These are phyloP conservation scores for Papilio polyxenes DNA, from an alignment of 1,140 invertebrate genomes.

Conservation along the genomic window DNA sequence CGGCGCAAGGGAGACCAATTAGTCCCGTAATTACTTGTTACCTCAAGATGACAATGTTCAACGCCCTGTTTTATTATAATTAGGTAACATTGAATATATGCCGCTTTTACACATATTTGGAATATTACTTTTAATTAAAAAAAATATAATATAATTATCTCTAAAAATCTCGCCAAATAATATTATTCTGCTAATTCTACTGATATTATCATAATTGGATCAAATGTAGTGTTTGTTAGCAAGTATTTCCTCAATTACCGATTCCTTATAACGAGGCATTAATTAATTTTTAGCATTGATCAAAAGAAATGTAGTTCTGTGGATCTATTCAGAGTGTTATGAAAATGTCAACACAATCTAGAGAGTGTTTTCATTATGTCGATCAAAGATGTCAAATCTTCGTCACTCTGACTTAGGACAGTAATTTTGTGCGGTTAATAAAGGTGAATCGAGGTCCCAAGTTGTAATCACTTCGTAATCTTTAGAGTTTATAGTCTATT, in stretches of 20 bases:
- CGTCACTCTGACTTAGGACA: background rate
- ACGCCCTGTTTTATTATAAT: slow-evolving; percentile 16
- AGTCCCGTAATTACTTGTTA: slow-evolving; percentile 6
- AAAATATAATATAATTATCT: too few relatives aligned
- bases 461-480: background rate
- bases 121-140: background rate
- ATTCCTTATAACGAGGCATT: background rate
- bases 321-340: background rate
- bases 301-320: background rate
- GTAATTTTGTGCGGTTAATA: background rate
- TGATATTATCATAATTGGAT: background rate
- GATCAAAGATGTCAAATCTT: background rate
- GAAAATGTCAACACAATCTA: background rate
- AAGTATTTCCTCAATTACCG: background rate
- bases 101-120: background rate
- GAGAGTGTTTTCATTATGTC: background rate
- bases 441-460: background rate
- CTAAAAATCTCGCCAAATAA: too few relatives aligned
- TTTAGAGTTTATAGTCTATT: background rate
- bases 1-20: slow-evolving; percentile 8
- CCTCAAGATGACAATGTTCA: slow-evolving; percentile 20
- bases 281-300: slow-evolving; percentile 4
- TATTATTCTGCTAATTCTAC: too few relatives aligned
- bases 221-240: background rate
- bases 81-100: background rate